Evolutionary conservation across 2,888 invertebrate genomes (phyloP).

Genomic region (Leptura quadrifasciata): DNA sequence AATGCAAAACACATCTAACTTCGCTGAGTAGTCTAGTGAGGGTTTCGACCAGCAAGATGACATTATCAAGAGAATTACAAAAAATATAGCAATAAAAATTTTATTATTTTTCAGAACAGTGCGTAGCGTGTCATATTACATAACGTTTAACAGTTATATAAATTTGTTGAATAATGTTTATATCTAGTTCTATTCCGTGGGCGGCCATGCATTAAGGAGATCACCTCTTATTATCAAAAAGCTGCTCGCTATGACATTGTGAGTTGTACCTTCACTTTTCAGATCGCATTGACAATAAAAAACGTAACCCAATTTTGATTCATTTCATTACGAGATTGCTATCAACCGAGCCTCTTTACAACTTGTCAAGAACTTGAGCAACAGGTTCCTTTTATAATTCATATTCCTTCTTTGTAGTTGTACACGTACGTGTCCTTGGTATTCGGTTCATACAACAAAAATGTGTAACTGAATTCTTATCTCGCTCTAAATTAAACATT

Average conservation of each 20-base stretch:
- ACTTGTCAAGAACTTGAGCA: constrained; percentile 30
- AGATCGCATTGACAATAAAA: constrained; percentile 18
- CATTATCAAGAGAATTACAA: no score
- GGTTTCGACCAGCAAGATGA: no score
- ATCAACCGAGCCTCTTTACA: constrained; percentile 24
- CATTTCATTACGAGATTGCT: constrained; percentile 34
- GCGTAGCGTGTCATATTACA: no score
- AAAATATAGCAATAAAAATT: no score
- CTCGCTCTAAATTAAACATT: constrained; percentile 18
- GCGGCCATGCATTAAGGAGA: not conserved
- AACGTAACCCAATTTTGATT: constrained; percentile 34
- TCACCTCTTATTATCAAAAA: not conserved
- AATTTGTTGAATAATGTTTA: not conserved
- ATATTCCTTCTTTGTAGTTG: constrained; percentile 21
- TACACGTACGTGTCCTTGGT: constrained; percentile 28
- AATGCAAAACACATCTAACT: no score
- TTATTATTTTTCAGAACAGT: no score
- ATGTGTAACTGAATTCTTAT: constrained; percentile 23
- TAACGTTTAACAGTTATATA: no score
- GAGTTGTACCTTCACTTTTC: constrained; percentile 30
- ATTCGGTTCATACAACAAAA: constrained; percentile 24
- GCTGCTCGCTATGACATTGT: not conserved
- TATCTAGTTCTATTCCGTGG: not conserved
- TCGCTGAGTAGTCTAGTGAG: no score
- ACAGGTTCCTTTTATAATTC: constrained; percentile 33